Evolutionary conservation across 2,888 invertebrate species (phyloP).

Genomic region (Anodontia alba): DNA sequence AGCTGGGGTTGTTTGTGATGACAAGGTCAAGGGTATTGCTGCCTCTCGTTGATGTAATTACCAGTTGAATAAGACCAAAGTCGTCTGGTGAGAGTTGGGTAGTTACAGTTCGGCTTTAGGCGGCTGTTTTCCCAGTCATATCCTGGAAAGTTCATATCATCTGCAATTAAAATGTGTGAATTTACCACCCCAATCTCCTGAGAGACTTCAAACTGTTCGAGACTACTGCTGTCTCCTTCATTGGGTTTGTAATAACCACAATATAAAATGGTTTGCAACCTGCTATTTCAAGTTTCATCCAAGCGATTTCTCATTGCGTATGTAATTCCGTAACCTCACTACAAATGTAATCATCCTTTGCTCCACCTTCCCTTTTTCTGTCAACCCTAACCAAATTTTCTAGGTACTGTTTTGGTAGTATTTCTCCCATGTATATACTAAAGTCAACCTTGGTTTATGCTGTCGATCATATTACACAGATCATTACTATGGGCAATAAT

Average conservation of each 20-base stretch:
- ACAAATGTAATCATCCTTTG: constrained; percentile 16
- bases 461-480: constrained; percentile 8
- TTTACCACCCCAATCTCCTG: not conserved
- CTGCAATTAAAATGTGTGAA: constrained; percentile 21
- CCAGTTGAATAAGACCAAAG: constrained; percentile 12
- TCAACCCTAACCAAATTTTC: constrained; percentile 23
- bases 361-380: constrained; percentile 18
- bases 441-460: constrained; percentile 17
- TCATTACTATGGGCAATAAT: constrained; percentile 8
- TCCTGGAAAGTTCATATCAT: constrained; percentile 24
- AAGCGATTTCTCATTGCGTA: constrained; percentile 13
- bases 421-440: constrained; percentile 8
- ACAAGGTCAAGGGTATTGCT: constrained; percentile 19
- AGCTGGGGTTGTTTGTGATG: constrained; percentile 16
- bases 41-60: constrained; percentile 12
- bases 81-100: constrained; percentile 25
- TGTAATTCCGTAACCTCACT: constrained; percentile 16
- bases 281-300: constrained; percentile 13
- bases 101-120: constrained; percentile 10
- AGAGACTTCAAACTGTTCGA: constrained; percentile 9
- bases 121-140: constrained; percentile 22
- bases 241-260: constrained; percentile 20
- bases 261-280: constrained; percentile 3
- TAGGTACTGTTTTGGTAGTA: constrained; percentile 16
- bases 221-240: constrained; percentile 18